Evolutionary conservation across 2,888 invertebrate genomes (phyloP), one percentile per base, ranked within the genome.

Genomic region (Mythimna albipuncta): DNA sequence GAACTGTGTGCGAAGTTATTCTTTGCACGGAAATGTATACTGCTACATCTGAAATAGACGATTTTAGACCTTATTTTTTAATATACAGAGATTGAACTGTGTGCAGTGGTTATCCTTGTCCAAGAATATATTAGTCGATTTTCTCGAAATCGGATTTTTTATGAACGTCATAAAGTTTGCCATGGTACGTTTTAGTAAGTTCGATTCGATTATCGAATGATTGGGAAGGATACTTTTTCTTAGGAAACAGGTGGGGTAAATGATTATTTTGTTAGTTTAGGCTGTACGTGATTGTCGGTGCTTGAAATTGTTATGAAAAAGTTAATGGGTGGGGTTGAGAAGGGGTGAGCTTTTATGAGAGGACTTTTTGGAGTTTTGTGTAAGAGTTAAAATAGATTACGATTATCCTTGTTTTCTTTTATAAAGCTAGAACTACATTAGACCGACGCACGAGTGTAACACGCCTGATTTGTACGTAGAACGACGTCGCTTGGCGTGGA

Each of bases 171-270:
- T 94, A 94, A 93, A 94, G 91, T 92, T 89, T 85, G 87, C 88
- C 84, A 87, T 87, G 89, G 89, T 90, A 92, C 90, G 93, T 91
- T 92, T 91, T 86, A 88, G 91, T 88, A 89, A 93, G 88, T 93
- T 90, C 88, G 86, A 91, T 92, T 92, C 93, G 92, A 93, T 93
- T 93, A 93, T 92, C 88, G 92, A 91, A 91, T 90, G 91, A 88
- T 85, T 86, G 84, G 88, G 88, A 89, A 89, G 86, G 87, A 86
- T 87, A 87, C 85, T 69, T 71, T 79, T 76, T 79, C 67, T 73
- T 73, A 69, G 57, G 82, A 68, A 76, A 70, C 89, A 88, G 89
- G 89, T 89, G 89, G 62, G 55, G 19, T 62, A 66, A 79, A 88
- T 82, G 65, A 87, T 83, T 89, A 91, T 91, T 88, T 83, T 86